Percentiles rank a stretch among this genome's conserved stretches.
phyloP scores from a whole-genome alignment of 2,113 vertebrate species.

The Antennarius striatus region DNA sequence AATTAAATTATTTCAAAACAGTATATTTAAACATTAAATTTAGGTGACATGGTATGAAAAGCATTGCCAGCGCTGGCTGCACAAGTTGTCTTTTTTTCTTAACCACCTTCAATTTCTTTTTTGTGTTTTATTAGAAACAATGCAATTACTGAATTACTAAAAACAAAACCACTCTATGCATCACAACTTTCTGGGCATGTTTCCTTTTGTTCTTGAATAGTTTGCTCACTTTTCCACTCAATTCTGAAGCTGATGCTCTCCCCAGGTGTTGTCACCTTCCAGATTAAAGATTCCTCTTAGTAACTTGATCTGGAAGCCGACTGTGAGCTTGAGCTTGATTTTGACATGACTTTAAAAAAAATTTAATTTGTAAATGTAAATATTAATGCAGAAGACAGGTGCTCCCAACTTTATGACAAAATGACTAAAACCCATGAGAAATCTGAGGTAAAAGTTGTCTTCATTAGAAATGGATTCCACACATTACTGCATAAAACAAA shows the following conservation, averaged over 20 bases:
- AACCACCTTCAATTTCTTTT: constrained; percentile 45
- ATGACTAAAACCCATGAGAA: constrained; percentile 63
- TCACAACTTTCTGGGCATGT: constrained; percentile 53
- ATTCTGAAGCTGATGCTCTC: constrained; percentile 11
- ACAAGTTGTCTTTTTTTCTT: constrained; percentile 39
- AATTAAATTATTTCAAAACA: constrained; percentile 82
- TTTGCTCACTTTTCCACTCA: constrained; percentile 16
- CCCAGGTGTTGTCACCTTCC: constrained; percentile 7
- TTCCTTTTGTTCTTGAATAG: constrained; percentile 34
- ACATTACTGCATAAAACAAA: constrained; percentile 74
- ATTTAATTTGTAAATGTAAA: constrained; percentile 52
- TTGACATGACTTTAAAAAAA: constrained; percentile 53
- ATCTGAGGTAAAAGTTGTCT: constrained; percentile 85
- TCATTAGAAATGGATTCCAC: constrained; percentile 78
- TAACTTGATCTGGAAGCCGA: constrained; percentile 43
- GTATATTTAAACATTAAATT: constrained; percentile 78
- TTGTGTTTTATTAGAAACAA: constrained; percentile 65
- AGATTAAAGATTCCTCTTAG: constrained; percentile 29
- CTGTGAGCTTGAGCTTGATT: constrained; percentile 34
- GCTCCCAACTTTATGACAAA: constrained; percentile 57
- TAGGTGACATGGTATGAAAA: constrained; percentile 66
- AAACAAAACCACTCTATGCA: constrained; percentile 67
- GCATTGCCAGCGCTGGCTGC: constrained; percentile 53
- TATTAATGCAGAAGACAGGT: constrained; percentile 58
- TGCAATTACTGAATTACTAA: constrained; percentile 61